phyloP scores from a whole-genome alignment of 2,888 invertebrate species.

The Neoaliturus tenellus region DNA sequence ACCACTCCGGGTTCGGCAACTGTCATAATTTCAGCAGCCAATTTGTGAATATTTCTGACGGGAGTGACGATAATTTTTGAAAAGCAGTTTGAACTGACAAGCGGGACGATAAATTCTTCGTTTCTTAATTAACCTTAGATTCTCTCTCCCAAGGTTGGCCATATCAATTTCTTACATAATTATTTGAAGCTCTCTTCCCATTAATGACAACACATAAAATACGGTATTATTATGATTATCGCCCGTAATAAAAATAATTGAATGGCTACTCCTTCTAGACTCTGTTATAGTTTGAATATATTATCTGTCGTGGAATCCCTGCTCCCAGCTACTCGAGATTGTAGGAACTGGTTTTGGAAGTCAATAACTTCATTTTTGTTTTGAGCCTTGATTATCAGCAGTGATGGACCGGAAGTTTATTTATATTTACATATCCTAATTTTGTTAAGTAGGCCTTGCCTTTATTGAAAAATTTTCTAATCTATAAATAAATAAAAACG shows the following conservation, averaged over 20 bases:
- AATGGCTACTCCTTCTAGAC: slow-evolving; percentile 22
- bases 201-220: slow-evolving; percentile 37
- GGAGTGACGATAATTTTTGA: slow-evolving; percentile 41
- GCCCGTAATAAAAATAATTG: slow-evolving; percentile 26
- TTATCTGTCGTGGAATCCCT: neutral
- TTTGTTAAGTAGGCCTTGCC: too few species aligned
- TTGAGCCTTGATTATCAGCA: neutral
- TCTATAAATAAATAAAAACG: too few species aligned
- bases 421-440: too few species aligned
- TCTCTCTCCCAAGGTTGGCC: slow-evolving; percentile 5
- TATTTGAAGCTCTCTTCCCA: neutral
- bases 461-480: too few species aligned
- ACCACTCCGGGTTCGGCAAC: neutral
- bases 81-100: slow-evolving; percentile 44
- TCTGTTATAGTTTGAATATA: slow-evolving; percentile 33
- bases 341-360: neutral
- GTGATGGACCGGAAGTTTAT: too few species aligned
- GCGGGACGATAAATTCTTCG: slow-evolving; percentile 23
- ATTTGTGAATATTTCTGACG: slow-evolving; percentile 34
- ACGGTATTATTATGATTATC: slow-evolving; percentile 27
- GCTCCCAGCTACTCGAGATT: neutral
- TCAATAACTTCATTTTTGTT: neutral
- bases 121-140: slow-evolving; percentile 41
- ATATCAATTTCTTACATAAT: slow-evolving; percentile 37
- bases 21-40: slow-evolving; percentile 37